A percentile compares a stretch with the other conserved stretches of the same genome.
These are phyloP conservation scores for Callithrix jacchus DNA, from an alignment of 2,113 vertebrate species.

Conservation along the genomic window DNA sequence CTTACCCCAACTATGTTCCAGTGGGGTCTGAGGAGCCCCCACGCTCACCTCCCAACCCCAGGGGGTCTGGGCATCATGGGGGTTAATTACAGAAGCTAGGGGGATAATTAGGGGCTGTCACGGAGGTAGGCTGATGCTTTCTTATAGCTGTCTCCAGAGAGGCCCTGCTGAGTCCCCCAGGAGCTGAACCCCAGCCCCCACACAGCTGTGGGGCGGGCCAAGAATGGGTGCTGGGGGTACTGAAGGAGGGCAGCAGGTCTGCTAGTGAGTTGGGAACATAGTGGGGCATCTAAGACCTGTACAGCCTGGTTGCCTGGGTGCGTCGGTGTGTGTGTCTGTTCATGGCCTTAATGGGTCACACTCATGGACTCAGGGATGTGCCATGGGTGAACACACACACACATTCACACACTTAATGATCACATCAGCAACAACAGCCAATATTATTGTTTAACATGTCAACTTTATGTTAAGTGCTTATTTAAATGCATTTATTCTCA, in stretches of 20 bases:
- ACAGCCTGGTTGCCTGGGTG: not conserved
- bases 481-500: not conserved
- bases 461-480: not conserved
- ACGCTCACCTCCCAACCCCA: not conserved
- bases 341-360: not conserved
- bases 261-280: not conserved
- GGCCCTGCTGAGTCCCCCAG: slow-evolving; percentile 41
- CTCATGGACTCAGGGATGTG: too few species aligned
- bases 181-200: slow-evolving; percentile 53
- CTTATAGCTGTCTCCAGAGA: slow-evolving; percentile 57
- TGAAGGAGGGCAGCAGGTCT: not conserved
- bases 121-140: slow-evolving; percentile 46
- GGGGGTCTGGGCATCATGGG: slow-evolving; percentile 11
- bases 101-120: slow-evolving; percentile 69
- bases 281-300: not conserved
- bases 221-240: not conserved
- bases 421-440: not conserved
- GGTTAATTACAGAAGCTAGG: slow-evolving; percentile 46
- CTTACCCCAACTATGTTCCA: slow-evolving; percentile 18
- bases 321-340: not conserved
- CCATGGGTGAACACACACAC: too few species aligned
- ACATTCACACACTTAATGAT: too few species aligned
- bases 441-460: not conserved
- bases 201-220: slow-evolving; percentile 65
- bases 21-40: not conserved